Evolutionary conservation across 2,113 vertebrate species (phyloP), one percentile per base, ranked within the genome.

Genomic region (Brachirus orientalis): DNA sequence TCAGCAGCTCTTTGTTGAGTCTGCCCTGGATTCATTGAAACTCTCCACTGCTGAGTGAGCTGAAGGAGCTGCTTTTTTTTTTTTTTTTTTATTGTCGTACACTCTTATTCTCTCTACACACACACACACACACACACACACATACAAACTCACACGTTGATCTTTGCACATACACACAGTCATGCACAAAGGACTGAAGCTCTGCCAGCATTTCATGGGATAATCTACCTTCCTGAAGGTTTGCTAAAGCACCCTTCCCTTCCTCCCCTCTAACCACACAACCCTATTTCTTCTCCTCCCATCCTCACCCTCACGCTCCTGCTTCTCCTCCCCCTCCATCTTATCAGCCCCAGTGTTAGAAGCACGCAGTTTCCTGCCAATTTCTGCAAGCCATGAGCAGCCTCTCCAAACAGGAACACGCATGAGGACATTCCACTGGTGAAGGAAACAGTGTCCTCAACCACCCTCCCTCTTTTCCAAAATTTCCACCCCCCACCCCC

Each of bases 191-290:
- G 74, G 57, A 4, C 80, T 78, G 72, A 77, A 78, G 70, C 85
- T 76, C 82, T 86, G 90, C 88, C 89, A 91, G 87, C 84, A 67
- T 86, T 90, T 89, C 60, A 70, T 84, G 82, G 90, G 88, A 92
- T 93, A 89, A 91, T 93, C 91, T 93, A 88, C 91, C 90, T 91
- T 91, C 86, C 89, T 88, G 80, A 86, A 92, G 89, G 82, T 91
- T 91, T 72, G 80, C 84, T 83, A 72, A 85, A 79, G 73, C 84
- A 76, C 81, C 74, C 74, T 47, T 64, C 61, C 77, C 62, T 64
- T 68, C 63, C 52, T 54, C 37, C 66, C 67, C 48, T 70, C 52
- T 38, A 72, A 63, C 63, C 43, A 28, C 37, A 57, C 69, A 74
- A 55, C 43, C 57, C 63, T 43, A 40, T 60, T 68, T 72, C 75